Conservation (phyloP, 92 coral and sea anemone species). For the Phenganax marumi region DNA sequence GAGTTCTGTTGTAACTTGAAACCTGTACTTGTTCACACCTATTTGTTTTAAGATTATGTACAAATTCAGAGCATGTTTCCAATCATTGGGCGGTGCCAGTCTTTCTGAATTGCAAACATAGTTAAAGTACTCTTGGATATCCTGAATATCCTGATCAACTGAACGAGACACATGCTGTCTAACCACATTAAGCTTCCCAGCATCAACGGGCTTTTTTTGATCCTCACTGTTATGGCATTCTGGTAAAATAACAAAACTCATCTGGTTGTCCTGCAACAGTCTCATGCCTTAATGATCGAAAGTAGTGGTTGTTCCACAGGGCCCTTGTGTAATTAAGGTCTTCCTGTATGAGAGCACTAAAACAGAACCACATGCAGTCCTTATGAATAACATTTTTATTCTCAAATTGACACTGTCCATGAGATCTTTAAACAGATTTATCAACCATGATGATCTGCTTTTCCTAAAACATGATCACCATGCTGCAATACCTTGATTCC, state of each 20-base stretch:
- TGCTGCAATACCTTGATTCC: slow-evolving; percentile 59
- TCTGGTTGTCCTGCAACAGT: slow-evolving; percentile 56
- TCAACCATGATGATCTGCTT: slow-evolving; percentile 57
- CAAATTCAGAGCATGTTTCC: slow-evolving; percentile 59
- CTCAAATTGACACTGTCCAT: slow-evolving; percentile 49
- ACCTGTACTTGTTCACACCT: not conserved
- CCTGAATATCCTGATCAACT: not conserved
- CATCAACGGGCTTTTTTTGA: slow-evolving; percentile 25
- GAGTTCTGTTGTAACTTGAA: no score
- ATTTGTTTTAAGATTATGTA: slow-evolving; percentile 53
- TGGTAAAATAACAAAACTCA: slow-evolving; percentile 55
- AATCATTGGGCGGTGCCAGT: slow-evolving; percentile 47
- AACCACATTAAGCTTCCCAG: slow-evolving; percentile 14
- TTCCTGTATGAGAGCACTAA: slow-evolving; percentile 51
- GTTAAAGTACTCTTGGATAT: slow-evolving; percentile 16
- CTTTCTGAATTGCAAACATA: slow-evolving; percentile 44
- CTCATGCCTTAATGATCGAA: slow-evolving; percentile 56
- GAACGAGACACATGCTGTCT: slow-evolving; percentile 26
- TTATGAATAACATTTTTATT: slow-evolving; percentile 42
- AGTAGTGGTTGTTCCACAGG: slow-evolving; percentile 59
- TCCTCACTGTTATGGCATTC: slow-evolving; percentile 54
- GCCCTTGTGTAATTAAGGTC: slow-evolving; percentile 52
- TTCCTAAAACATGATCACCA: slow-evolving; percentile 59
- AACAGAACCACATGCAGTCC: slow-evolving; percentile 65
- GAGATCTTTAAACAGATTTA: slow-evolving; percentile 59